Evolutionary conservation across 2,113 vertebrate species (phyloP), one percentile per base, ranked within the genome.

Genomic region (Drymodes brunneopygia): DNA sequence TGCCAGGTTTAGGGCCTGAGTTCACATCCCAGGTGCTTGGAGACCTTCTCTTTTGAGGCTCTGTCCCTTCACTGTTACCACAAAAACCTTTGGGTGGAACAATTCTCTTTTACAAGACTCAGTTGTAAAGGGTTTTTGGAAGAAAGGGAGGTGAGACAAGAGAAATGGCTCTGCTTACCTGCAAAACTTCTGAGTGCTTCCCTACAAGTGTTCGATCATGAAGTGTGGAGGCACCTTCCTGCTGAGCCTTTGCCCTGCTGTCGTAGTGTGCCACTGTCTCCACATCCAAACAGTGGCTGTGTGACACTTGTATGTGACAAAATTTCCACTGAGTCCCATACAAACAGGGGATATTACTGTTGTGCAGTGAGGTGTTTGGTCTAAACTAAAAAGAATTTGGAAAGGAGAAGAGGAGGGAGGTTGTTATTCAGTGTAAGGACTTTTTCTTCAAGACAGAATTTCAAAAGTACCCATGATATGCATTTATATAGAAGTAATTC

Each of bases 401-500:
- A 23, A 58, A 58, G 22, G 6, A 69, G 45, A 86, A 82, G 45
- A 88, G 12, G 12, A 66, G 28, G 6, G 44, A 80, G 29, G 54
- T 58, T 80, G 14, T 50, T 56, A 22, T 33, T 77, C 36, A 60
- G 20, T 6, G 12, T 42, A 42, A 86, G 29, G 12, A 16, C 23
- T 40, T 92, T 65, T 88, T 36, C 50, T 75, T 73, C 50, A 42
- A 70, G 33, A 82, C 33, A 29, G 15, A 19, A 28, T 54, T 70
- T 48, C 44, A 89, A 38, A 70, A 69, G 23, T 83, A 36, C 8
- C 27, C 11, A 58, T 5, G 33, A 67, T 83, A 45, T 16, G 11
- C 36, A 47, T 96, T 91, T 91, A 69, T 88, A 66, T 11, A 73
- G 67, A 81, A 95, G 60, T 70, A 77, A 95, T 93, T 77, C n/a